Base-by-base conservation (phyloP, 2,113 vertebrate species). In the Columba livia region DNA sequence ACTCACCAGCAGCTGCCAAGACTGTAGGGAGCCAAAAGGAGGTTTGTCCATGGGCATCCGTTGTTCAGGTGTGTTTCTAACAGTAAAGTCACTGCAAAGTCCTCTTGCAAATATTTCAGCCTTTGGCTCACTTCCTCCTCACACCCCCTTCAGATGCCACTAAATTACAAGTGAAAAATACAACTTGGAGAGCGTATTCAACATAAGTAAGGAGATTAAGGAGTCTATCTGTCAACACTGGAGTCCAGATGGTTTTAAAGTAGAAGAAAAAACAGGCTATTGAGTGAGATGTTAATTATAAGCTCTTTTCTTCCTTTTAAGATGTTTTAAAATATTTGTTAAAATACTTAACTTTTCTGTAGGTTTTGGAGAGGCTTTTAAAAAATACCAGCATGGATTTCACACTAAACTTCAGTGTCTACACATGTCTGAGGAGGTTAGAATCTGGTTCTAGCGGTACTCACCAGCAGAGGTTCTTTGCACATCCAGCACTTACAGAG, bases 201-300 rank as follows among this genome's bases (percentile, higher is more conserved):
- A 53, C 20, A 3, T 78, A 93, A 95, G 80, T 89, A 92, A 95
- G 94, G 91, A 97, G 93, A 97, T 96, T 97, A 95, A 93, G 94
- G 87, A 96, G 84, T 95, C 89, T 95, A 79, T 96, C 96, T 96
- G 95, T 97, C 96, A 97, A 96, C 97, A 89, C 95, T 53, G 79
- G 57, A 85, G 81, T 81, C 90, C 97, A 97, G 97, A 94, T 97
- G 95, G 77, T 94, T 93, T 94, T 79, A 81, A 95, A 96, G 83
- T 69, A 44, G 51, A 92, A 93, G 58, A 13, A 89, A 96, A 96
- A 96, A 70, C 73, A 93, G 73, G 47, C 88, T 92, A 77, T 42
- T 31, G 64, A 80, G 60, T 73, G 88, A 90, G 73, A 88, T 65
- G 80, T 80, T 97, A 96, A 95, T 96, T 96, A 87, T 57, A 96